Evolutionary conservation across 2,888 invertebrate species (phyloP), one percentile per base, ranked within the genome.

Genomic region (Leptopilina drosophilae): DNA sequence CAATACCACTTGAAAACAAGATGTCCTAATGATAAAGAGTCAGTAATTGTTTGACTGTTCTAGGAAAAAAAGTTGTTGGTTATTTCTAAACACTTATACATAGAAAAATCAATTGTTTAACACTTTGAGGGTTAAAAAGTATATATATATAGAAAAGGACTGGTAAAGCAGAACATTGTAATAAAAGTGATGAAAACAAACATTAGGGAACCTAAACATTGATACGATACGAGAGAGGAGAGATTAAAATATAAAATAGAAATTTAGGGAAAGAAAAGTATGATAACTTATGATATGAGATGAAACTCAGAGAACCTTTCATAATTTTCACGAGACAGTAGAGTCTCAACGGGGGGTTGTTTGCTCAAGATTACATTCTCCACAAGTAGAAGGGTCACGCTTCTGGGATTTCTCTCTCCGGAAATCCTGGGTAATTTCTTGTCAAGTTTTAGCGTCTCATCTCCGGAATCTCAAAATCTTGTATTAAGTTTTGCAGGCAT

Each of bases 361-460:
- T 69, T 33, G 49, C 53, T 26, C 69, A 20, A 69, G 53, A 69
- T 69, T 69, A 69, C 53, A 69, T 69, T n/a, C 33, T 53, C 26
- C 53, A 53, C 69, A 26, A 69, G 53, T 62, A 62, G 62, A 62
- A 62, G 53, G 53, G 26, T 69, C 53, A 69, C 49, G 69, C 33
- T 69, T 69, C 69, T 69, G 69, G 53, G 69, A 56, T 69, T 69
- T 69, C 69, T 33, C 69, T 53, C 49, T 14, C 53, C n/a, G 5
- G 33, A 69, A 69, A 69, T 69, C 69, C 69, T 26, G 14, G 14
- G 26, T 69, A 69, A 69, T 69, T 69, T 69, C 69, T 69, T 69
- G 69, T 56, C 69, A 69, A 69, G 53, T 69, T 33, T 69, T 49
- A 56, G 69, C 33, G 49, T 26, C 26, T 69, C 69, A 69, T 53